Base-by-base conservation (phyloP, 2,797 vertebrate species). In the Tokudaia tokunoshimensis region DNA sequence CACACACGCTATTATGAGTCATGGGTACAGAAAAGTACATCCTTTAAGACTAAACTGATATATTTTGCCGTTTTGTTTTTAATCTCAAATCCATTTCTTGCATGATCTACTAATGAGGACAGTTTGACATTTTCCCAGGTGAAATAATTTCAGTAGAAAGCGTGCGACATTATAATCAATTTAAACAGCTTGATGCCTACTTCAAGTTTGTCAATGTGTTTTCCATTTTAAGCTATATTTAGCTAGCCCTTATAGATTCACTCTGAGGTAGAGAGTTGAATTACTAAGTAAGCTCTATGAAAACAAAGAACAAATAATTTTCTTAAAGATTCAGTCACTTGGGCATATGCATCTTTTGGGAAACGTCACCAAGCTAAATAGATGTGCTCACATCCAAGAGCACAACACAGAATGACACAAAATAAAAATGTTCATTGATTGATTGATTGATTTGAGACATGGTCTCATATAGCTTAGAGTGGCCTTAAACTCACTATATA, bases 211-310 rank as follows among this genome's bases (percentile, higher is more conserved):
- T 97, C 96, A 96, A 95, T 96, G 95, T 96, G 96, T 96, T 97
- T 97, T 96, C 97, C 91, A 94, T 97, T 97, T 94, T 96, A 97
- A 98, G 92, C 97, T 98, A 97, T 97, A 97, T 97, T 98, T 98
- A 98, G 96, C 94, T 97, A 97, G 94, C 97, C 96, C 86, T 97
- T 97, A 97, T 96, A 94, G 95, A 97, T 95, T 97, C 92, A 88
- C 92, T 89, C 95, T 81, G 83, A 94, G 72, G 86, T 75, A 96
- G 94, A 95, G 89, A 96, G 37, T 44, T 95, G 98, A 96, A 96
- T 97, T 94, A 96, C 94, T 92, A 97, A 95, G 92, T 67, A 84
- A 92, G 94, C 88, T 96, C 82, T 86, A 75, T 95, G 76, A 95
- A 94, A 96, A 82, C 95, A 95, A 96, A 96, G 96, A 95, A 95